Base-by-base conservation (phyloP, 2,888 invertebrate genomes). In the Drosophila mimica region DNA sequence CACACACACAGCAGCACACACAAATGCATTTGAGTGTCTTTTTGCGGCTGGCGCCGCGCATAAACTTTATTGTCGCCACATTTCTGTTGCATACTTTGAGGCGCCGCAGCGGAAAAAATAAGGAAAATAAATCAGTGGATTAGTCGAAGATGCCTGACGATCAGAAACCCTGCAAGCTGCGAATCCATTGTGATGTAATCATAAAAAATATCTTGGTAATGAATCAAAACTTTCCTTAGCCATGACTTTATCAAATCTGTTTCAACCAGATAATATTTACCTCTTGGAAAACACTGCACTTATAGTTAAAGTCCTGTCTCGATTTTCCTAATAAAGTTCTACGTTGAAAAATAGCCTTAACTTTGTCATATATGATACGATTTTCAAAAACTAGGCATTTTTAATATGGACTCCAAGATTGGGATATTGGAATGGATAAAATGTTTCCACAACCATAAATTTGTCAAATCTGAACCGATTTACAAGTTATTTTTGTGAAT, bases 61-160 rank as follows among this genome's bases (percentile, higher is more conserved):
- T 85, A 89, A 88, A 86, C 78, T 91, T 90, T 90, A 90, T 84
- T 90, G 90, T 91, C 90, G 91, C 89, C 89, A 86, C 86, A 82
- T 82, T 87, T 79, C 71, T 70, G 89, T 83, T 91, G 90, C 91
- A 90, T 91, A 84, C 86, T 89, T 84, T 51, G 72, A 62, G 90
- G 88, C 90, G 90, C 91, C 90, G 65, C 56, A 57, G 68, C 70
- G 34, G 46, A 62, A 54, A 64, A 56, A 15, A 13, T 5, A 15
- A 30, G 11, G 13, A 28, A 51, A 38, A 28, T 28, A 38, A 28
- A 9, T 17, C 4, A n/a, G 36, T 5, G 34, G 4, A 28, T 2
- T 4, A 9, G 15, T 60, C 8, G 0, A 34, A 13, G 28, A 15
- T 49, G 59, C 5, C 13, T 5, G 30, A 36, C 30, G n/a, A 9